Evolutionary conservation across 2,797 vertebrate genomes (phyloP), one percentile per base, ranked within the genome.

Genomic region (Intellagama lesueurii): DNA sequence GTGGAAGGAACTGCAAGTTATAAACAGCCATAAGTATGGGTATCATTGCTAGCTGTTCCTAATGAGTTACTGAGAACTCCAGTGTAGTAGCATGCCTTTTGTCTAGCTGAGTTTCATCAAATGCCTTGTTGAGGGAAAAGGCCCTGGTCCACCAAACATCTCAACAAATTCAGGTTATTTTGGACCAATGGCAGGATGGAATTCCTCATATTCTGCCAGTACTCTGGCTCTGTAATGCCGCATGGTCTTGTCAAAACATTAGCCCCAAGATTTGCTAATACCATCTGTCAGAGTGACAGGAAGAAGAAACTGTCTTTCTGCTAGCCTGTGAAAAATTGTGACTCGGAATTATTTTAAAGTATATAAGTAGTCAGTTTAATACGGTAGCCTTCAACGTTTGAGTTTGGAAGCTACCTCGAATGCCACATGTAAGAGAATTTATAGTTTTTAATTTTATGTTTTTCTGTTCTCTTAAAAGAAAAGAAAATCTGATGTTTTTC

Each of bases 81-180:
- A 52, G 16, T 49, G n/a, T 28, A 30, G 12, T 47, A 30, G 47
- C 28, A 30, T 26, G 26, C 30, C 2, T 28, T 47, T 70, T 2
- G 17, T 47, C 26, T 49, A 8, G 7, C 26, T 72, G 19, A 8
- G 11, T 47, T 68, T 30, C 24, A 83, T 68, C 64, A 69, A 47
- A 44, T 17, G 26, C 40, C 14, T 69, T 28, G 24, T 16, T 5
- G 5, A 1, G 19, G 11, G 7, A 14, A 44, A 44, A 68, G 7
- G 9, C 14, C 44, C 12, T n/a, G 17, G 28, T 7, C n/a, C 24
- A 49, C 66, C 17, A 12, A 30, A 85, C 56, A 75, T 40, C 47
- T 17, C 49, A 75, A 28, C 22, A 72, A n/a, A n/a, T 85, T 85
- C 83, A 35, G 70, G 83, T 85, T 44, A 16, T 75, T 60, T 85